phyloP scores from a whole-genome alignment of 2,888 invertebrate species.

The Andricus quercusramuli region DNA sequence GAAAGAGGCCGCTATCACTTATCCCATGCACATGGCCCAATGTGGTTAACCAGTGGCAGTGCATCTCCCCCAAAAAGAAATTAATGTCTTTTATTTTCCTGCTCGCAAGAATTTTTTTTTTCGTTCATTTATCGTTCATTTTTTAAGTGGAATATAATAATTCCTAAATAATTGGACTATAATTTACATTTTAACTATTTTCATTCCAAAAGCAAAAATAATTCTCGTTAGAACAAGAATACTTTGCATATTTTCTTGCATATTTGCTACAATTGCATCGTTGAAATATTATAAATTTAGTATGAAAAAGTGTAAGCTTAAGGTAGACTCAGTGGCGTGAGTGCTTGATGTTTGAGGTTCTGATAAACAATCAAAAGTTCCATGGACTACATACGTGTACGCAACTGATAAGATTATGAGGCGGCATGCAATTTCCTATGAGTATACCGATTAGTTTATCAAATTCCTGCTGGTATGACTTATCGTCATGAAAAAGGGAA shows the following conservation, averaged over 20 bases:
- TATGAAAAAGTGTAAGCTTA: slow-evolving; percentile 8
- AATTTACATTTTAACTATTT: background rate
- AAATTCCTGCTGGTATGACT: slow-evolving; percentile 41
- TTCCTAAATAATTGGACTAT: no score
- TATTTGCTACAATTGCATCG: background rate
- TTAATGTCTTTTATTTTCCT: background rate
- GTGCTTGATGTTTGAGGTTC: slow-evolving; percentile 47
- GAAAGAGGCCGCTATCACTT: slow-evolving; percentile 76
- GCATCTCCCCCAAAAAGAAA: background rate
- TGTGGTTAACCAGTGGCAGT: slow-evolving; percentile 26
- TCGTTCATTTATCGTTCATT: no score
- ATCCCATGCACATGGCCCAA: slow-evolving; percentile 74
- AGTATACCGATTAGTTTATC: slow-evolving; percentile 51
- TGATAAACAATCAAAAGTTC: slow-evolving; percentile 51
- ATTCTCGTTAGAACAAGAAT: background rate
- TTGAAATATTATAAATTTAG: background rate
- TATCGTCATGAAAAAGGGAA: background rate
- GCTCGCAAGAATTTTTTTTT: background rate
- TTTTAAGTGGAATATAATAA: no score
- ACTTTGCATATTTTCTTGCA: background rate
- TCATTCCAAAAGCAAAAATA: background rate
- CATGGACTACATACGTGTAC: slow-evolving; percentile 46
- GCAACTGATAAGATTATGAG: slow-evolving; percentile 49
- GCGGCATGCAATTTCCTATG: slow-evolving; percentile 49
- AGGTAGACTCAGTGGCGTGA: slow-evolving; percentile 40